Base-by-base conservation (phyloP, 2,797 vertebrate genomes). In the Gorsachius magnificus region DNA sequence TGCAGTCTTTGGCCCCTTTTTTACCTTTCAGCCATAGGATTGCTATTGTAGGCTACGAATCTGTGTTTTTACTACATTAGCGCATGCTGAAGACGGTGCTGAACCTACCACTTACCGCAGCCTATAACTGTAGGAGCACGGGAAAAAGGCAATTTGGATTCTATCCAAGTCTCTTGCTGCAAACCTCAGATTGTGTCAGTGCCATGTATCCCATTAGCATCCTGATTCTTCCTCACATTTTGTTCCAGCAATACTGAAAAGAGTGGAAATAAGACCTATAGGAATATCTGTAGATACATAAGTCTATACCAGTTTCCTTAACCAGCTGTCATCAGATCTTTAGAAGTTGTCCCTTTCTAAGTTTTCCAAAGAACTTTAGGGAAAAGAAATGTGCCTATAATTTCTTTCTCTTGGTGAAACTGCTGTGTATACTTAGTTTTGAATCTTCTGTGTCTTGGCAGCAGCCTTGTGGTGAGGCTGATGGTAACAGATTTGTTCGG, bases 371-470 rank as follows among this genome's bases (percentile, higher is more conserved):
- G 17, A 58, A 66, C 13, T 90, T 83, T 24, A 8, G 5, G 2
- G 13, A 2, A 5, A 3, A 13, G 9, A 15, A n/a, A 26, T 24
- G 9, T 31, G 28, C 35, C 58, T 65, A 38, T 74, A 26, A 20
- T 69, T 38, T 57, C 85, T 81, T 95, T 92, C 41, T 71, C 78
- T 65, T 33, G 17, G 19, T 56, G 41, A 91, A 91, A 89, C n/a
- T 81, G 22, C 53, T 66, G 25, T 71, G 33, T 57, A 33, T 54
- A 53, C 71, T 90, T 95, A 72, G 72, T 87, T 95, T 95, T 83
- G 87, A 79, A 86, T 69, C 71, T 93, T 90, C 85, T 7, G 16
- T 83, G 29, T 90, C 89, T 94, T 97, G 93, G 86, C 79, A 95
- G 81, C 33, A 97, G 71, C 60, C 87, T 93, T 89, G 53, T 92